Conservation (phyloP, 2,797 vertebrate genomes). For the Anomalospiza imberbis region DNA sequence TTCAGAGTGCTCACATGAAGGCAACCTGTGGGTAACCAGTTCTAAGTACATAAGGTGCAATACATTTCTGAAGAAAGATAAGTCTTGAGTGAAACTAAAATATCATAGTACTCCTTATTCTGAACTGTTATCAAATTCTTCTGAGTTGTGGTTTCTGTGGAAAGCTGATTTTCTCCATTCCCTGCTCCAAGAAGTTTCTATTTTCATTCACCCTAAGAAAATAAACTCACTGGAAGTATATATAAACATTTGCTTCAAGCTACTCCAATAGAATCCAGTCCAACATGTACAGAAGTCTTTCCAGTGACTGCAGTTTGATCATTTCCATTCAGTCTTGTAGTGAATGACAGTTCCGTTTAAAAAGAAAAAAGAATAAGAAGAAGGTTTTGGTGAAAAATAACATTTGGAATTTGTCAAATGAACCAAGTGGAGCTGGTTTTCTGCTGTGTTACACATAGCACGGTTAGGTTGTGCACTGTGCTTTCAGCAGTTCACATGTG, state of each 20-base stretch:
- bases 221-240: constrained; percentile 26
- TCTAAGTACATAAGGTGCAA: neutral
- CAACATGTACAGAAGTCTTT: constrained; percentile 4
- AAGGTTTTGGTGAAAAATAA: neutral
- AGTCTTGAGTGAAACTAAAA: neutral
- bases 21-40: neutral
- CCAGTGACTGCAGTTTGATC: constrained; percentile 17
- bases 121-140: constrained; percentile 11
- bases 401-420: neutral
- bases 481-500: neutral
- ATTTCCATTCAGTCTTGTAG: neutral
- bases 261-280: neutral
- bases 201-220: constrained; percentile 49
- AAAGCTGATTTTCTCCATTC: constrained; percentile 31
- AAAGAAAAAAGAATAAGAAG: neutral
- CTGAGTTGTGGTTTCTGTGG: neutral
- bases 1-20: neutral
- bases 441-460: neutral
- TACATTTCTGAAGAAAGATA: neutral
- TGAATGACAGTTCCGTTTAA: neutral
- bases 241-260: constrained; percentile 39
- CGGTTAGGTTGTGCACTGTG: neutral
- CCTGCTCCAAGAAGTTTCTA: constrained; percentile 16
- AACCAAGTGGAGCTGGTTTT: neutral
- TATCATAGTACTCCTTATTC: neutral